Percentiles rank a stretch among this genome's conserved stretches.
phyloP scores from a whole-genome alignment of 2,888 invertebrate species.

The Apomyelois bistriatella region DNA sequence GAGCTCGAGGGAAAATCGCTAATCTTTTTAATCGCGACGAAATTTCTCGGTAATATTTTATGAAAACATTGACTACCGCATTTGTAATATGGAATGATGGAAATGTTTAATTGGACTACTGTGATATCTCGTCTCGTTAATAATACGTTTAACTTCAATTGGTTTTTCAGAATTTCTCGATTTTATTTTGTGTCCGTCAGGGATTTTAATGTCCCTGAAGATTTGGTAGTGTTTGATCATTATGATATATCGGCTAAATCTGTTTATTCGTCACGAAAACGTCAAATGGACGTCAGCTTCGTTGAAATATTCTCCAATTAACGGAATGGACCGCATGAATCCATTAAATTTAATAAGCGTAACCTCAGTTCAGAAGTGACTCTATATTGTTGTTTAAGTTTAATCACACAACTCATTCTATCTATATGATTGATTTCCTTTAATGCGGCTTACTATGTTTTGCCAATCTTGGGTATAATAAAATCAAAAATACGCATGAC shows the following conservation, averaged over 20 bases:
- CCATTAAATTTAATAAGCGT: constrained; percentile 41
- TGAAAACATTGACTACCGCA: not conserved
- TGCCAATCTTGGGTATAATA: no score
- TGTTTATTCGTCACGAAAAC: not conserved
- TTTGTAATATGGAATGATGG: not conserved
- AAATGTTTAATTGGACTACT: not conserved
- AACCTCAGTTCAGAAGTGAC: constrained; percentile 24
- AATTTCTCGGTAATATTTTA: not conserved
- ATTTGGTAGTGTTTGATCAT: not conserved
- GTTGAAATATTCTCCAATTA: constrained; percentile 47
- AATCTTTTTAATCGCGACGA: not conserved
- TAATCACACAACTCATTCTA: no score
- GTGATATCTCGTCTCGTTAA: not conserved
- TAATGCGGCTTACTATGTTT: no score
- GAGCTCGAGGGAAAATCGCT: not conserved
- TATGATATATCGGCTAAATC: not conserved
- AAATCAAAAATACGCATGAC: no score
- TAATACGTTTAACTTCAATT: not conserved
- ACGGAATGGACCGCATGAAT: constrained; percentile 35
- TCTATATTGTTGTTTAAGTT: not conserved
- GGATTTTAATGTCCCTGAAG: not conserved
- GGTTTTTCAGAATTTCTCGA: not conserved
- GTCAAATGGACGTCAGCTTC: constrained; percentile 22
- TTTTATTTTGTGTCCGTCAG: constrained; percentile 1
- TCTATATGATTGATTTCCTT: no score